phyloP scores from a whole-genome alignment of 2,888 invertebrate species.

The Aethes cnicana region DNA sequence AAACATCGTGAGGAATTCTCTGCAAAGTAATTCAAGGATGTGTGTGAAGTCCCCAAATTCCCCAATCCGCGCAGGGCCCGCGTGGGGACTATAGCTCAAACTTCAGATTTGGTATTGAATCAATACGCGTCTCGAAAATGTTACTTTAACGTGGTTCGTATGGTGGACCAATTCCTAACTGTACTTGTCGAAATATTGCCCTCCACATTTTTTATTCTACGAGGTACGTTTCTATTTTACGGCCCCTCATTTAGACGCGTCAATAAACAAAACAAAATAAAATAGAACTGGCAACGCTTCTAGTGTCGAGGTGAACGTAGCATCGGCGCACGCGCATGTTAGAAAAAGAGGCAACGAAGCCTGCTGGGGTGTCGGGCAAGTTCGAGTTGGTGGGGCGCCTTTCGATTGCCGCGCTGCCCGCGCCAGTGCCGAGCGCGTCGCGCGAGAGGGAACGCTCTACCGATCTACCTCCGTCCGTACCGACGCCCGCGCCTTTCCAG shows the following conservation, averaged over 20 bases:
- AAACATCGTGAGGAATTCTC: too few relatives aligned
- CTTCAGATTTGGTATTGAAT: too few relatives aligned
- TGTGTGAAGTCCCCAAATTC: too few relatives aligned
- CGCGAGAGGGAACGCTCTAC: constrained; percentile 45
- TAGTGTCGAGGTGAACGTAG: constrained; percentile 61
- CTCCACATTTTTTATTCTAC: constrained; percentile 46
- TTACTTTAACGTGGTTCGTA: too few relatives aligned
- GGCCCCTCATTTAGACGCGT: constrained; percentile 73
- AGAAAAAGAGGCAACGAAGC: constrained; percentile 63
- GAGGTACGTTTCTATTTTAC: constrained; percentile 70
- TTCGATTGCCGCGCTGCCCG: constrained; percentile 43
- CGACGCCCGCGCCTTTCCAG: constrained; percentile 43
- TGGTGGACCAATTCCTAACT: too few relatives aligned
- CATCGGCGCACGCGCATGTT: constrained; percentile 75
- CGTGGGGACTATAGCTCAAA: too few relatives aligned
- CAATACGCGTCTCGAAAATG: too few relatives aligned
- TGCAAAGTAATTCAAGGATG: too few relatives aligned
- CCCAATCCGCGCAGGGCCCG: too few relatives aligned
- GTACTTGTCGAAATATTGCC: constrained; percentile 37
- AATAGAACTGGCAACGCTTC: constrained; percentile 65
- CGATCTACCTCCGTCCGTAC: constrained; percentile 33
- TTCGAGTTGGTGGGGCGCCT: constrained; percentile 58
- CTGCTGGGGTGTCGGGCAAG: constrained; percentile 68
- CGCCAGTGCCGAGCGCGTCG: constrained; percentile 68
- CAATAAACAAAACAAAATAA: constrained; percentile 74